phyloP scores from a whole-genome alignment of 1,140 invertebrate species.

The Capitella teleta region DNA sequence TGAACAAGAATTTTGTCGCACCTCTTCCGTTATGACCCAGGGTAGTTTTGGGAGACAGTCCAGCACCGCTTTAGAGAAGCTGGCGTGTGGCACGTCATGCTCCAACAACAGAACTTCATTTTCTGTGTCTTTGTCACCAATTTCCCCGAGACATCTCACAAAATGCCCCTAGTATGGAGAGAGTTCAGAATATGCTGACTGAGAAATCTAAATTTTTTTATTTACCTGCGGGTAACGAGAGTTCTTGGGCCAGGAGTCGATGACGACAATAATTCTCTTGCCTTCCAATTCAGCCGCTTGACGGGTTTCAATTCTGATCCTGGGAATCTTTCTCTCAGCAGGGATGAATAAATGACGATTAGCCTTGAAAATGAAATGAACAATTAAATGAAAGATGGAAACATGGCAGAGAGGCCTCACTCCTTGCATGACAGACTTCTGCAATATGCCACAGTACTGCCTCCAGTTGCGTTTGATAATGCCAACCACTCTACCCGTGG shows the following conservation, averaged over 20 bases:
- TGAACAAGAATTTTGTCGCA: slow-evolving; percentile 21
- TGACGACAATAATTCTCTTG: slow-evolving; percentile 43
- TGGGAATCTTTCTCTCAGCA: slow-evolving; percentile 42
- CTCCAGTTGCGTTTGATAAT: slow-evolving; percentile 94
- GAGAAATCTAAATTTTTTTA: not conserved
- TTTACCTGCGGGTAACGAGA: slow-evolving; percentile 59
- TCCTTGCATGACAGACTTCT: slow-evolving; percentile 63
- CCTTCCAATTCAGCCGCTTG: slow-evolving; percentile 32
- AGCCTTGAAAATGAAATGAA: slow-evolving; percentile 78
- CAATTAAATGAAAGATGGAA: slow-evolving; percentile 46
- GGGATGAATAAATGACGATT: slow-evolving; percentile 55
- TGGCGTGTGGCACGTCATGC: slow-evolving; percentile 90
- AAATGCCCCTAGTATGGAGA: slow-evolving; percentile 46
- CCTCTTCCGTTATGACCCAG: slow-evolving; percentile 76
- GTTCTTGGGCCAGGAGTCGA: slow-evolving; percentile 42
- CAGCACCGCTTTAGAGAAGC: slow-evolving; percentile 87
- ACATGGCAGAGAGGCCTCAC: slow-evolving; percentile 35
- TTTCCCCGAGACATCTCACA: slow-evolving; percentile 40
- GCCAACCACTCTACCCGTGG: slow-evolving; percentile 82
- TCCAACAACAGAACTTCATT: slow-evolving; percentile 88
- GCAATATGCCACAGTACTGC: slow-evolving; percentile 76
- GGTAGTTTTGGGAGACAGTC: slow-evolving; percentile 80
- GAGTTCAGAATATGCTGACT: not conserved
- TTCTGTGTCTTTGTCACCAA: slow-evolving; percentile 77
- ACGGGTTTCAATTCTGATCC: slow-evolving; percentile 42